Evolutionary conservation across 2,797 vertebrate genomes (phyloP).

Genomic region (Craterocephalus amniculus): DNA sequence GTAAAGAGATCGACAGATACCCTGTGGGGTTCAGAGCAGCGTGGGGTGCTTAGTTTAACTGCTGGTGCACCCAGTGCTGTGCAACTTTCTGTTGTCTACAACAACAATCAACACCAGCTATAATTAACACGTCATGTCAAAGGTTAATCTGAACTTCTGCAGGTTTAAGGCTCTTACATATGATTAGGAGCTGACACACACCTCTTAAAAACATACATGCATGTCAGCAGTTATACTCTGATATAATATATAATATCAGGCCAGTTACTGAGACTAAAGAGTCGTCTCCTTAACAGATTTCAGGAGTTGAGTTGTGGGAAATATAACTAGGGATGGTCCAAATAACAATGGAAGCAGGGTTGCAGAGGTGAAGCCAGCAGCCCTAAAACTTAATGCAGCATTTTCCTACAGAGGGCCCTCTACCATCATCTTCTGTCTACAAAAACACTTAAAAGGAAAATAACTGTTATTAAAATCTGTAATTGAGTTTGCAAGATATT

Average conservation of each 20-base stretch:
- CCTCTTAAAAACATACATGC: not conserved
- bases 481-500: not conserved
- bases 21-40: conserved; percentile 12
- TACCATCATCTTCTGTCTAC: not conserved
- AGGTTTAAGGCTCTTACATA: not conserved
- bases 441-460: not conserved
- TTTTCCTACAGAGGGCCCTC: not conserved
- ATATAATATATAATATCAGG: too few relatives aligned
- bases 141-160: not conserved
- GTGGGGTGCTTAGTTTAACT: not conserved
- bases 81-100: not conserved
- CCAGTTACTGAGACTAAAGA: not conserved
- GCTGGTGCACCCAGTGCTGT: not conserved
- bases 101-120: not conserved
- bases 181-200: not conserved
- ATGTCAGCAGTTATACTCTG: not conserved
- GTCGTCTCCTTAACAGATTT: not conserved
- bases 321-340: not conserved
- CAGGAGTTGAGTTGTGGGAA: not conserved
- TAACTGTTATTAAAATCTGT: too few relatives aligned
- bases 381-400: not conserved
- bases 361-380: not conserved
- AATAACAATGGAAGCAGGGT: not conserved
- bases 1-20: conserved; percentile 1
- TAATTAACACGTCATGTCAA: not conserved